phyloP scores from a whole-genome alignment of 92 coral and sea anemone genomes.

The Anthopleura xanthogrammica region DNA sequence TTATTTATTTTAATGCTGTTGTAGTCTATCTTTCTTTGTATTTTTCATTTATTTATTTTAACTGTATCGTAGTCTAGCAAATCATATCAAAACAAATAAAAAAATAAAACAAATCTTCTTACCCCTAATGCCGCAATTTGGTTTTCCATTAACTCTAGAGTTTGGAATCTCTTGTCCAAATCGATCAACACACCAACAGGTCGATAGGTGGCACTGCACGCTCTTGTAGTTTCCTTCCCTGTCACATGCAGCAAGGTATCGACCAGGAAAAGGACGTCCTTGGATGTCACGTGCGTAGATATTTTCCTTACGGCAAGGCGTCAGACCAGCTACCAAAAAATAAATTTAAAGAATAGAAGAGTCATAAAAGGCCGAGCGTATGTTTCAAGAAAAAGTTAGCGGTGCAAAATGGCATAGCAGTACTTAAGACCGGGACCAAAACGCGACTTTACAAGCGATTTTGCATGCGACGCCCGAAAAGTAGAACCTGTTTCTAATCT shows the following conservation, averaged over 20 bases:
- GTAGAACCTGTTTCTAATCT: too few relatives aligned
- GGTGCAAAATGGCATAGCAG: too few relatives aligned
- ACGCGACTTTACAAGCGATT: too few relatives aligned
- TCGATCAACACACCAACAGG: slow-evolving; percentile 78
- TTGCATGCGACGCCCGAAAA: too few relatives aligned
- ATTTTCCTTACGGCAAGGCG: slow-evolving; percentile 53
- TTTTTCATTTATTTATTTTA: too few relatives aligned
- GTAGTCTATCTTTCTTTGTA: too few relatives aligned
- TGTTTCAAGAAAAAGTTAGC: too few relatives aligned
- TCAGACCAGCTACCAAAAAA: slow-evolving; percentile 52
- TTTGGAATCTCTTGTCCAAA: slow-evolving; percentile 77
- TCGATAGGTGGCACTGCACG: slow-evolving; percentile 58
- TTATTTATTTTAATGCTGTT: too few relatives aligned
- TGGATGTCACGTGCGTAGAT: slow-evolving; percentile 48
- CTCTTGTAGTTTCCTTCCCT: slow-evolving; percentile 56
- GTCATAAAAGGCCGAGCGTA: not conserved
- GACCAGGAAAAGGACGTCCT: slow-evolving; percentile 62
- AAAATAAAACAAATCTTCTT: not conserved
- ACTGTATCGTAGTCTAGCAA: not conserved
- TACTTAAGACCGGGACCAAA: too few relatives aligned
- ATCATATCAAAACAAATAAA: not conserved
- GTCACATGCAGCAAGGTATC: slow-evolving; percentile 69
- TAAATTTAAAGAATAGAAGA: not conserved
- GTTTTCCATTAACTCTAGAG: slow-evolving; percentile 64
- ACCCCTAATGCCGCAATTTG: slow-evolving; percentile 59